Conservation (phyloP, 2,113 vertebrate genomes). For the Trichomycterus rosablanca region DNA sequence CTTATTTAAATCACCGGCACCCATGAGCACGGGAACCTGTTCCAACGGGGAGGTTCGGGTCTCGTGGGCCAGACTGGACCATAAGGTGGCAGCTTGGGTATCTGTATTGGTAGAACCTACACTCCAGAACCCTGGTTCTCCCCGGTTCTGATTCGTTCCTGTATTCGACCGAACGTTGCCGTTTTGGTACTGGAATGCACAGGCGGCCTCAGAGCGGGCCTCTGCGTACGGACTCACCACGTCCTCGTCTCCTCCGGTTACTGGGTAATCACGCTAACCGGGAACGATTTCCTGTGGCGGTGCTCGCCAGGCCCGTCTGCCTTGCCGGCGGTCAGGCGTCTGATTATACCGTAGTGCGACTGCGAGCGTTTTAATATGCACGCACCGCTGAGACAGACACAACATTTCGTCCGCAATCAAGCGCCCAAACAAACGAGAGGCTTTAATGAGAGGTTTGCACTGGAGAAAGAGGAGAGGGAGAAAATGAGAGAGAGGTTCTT, state of each 20-base stretch:
- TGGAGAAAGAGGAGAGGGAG: conserved; percentile 18
- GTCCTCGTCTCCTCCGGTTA: conserved; percentile 14
- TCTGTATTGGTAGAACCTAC: no score
- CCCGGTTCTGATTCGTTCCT: no score
- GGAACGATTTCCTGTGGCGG: conserved; percentile 59
- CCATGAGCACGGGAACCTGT: conserved; percentile 45
- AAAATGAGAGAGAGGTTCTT: conserved; percentile 44
- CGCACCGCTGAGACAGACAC: conserved; percentile 61
- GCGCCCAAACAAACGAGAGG: conserved; percentile 66
- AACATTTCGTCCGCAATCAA: conserved; percentile 68
- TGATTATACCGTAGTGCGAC: conserved; percentile 62
- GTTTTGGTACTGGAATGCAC: not conserved
- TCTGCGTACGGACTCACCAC: not conserved
- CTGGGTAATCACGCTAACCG: conserved; percentile 55
- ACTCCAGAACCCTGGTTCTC: no score
- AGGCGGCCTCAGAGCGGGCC: not conserved
- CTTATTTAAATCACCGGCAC: conserved; percentile 59
- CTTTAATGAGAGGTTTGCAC: conserved; percentile 62
- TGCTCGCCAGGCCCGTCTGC: conserved; percentile 47
- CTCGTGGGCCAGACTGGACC: conserved; percentile 51
- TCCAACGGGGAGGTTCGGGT: conserved; percentile 26
- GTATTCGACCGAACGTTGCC: not conserved
- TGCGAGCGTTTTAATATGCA: conserved; percentile 64
- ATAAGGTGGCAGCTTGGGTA: no score
- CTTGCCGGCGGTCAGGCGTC: conserved; percentile 58